Conservation (phyloP, 2,888 invertebrate species). For the Drosophila gaucha region DNA sequence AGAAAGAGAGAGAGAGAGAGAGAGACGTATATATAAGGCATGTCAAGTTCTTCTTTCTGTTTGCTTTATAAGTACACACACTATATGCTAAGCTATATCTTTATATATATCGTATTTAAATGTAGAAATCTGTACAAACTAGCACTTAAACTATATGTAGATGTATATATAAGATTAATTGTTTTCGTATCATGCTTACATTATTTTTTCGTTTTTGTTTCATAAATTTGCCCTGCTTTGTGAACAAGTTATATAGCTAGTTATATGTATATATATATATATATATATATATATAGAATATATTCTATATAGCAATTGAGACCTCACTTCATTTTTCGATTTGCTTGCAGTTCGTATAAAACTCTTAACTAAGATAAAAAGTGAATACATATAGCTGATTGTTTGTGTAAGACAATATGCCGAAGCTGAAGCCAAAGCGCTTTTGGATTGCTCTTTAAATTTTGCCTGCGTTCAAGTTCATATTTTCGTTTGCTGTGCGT, state of each 20-base stretch:
- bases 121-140: conserved; percentile 46
- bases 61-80: conserved; percentile 19
- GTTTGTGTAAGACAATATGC: background rate
- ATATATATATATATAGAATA: background rate
- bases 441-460: background rate
- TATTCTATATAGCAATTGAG: conserved; percentile 1
- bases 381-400: conserved; percentile 11
- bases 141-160: conserved; percentile 39
- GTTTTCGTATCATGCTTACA: conserved; percentile 6
- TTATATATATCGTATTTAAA: conserved; percentile 9
- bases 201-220: background rate
- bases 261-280: conserved; percentile 6
- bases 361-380: conserved; percentile 7
- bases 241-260: background rate
- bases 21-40: conserved; percentile 13
- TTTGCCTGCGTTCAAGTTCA: conserved; percentile 56
- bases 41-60: conserved; percentile 11
- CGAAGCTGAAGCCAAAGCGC: background rate
- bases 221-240: background rate
- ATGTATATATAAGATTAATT: conserved; percentile 12
- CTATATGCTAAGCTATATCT: conserved; percentile 7
- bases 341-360: background rate
- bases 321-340: background rate
- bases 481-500: conserved; percentile 10
- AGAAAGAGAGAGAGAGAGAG: conserved; percentile 47